Evolutionary conservation across 2,113 vertebrate genomes (phyloP), one percentile per base, ranked within the genome.

Genomic region (Dinomys branickii): DNA sequence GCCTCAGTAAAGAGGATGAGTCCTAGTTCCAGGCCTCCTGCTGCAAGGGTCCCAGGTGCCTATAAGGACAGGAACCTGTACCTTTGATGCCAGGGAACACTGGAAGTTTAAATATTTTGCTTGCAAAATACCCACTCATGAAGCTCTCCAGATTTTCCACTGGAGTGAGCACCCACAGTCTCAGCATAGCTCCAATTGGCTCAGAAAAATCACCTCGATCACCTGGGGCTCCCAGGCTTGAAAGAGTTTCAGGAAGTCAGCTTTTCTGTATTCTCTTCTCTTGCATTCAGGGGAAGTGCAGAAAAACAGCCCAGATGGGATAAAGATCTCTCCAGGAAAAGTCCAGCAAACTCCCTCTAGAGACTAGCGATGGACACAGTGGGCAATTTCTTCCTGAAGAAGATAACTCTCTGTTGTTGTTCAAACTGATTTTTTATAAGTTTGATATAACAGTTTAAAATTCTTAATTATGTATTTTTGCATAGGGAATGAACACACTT

Each of bases 371-470:
- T 33, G 28, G 75, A 7, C 3, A 14, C 11, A 73, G 10, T 11
- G 58, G n/a, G 26, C n/a, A 41, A 89, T 82, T 92, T 73, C 86
- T 94, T 85, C 67, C 93, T 81, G 89, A 80, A 84, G n/a, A 75
- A 71, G 50, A 75, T 10, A 85, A 86, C 69, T 83, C n/a, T 88
- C 20, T 89, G 19, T 47, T 59, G 52, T 41, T 38, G 28, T 41
- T 92, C 84, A 95, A 88, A 81, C 54, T 4, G 17, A n/a, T 78
- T 90, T 96, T 96, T 77, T 17, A 73, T 65, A 88, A 83, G 47
- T 81, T 41, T 73, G 54, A 95, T 13, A 59, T 5, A 83, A 28
- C 88, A 67, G 17, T 88, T 88, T 33, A 82, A 88, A 82, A 73
- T 77, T 52, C n/a, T n/a, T 17, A 17, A 19, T 50, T 44, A 16